Base-by-base conservation (phyloP, 1,140 invertebrate genomes). In the Muscidifurax raptorellus region DNA sequence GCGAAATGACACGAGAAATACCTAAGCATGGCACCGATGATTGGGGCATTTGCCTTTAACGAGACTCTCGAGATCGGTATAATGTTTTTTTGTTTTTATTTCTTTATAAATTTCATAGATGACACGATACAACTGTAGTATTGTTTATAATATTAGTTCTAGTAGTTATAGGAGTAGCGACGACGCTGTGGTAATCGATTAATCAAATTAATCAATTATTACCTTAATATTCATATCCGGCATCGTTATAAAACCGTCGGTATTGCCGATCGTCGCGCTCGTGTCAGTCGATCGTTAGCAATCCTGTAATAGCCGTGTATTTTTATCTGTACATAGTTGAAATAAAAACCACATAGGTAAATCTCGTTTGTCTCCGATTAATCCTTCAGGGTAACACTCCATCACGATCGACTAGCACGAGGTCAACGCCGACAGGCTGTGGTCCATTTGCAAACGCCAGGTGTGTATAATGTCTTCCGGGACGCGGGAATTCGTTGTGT, bases 151-250 rank as follows among this genome's bases (percentile, higher is more conserved):
- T 66, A 47, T 78, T 80, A 71, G 47, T 59, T 22, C 67, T 80
- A 71, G 44, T 27, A 69, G 66, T 80, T 40, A 71, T 80, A 80
- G 66, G 67, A 80, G 27, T 80, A 71, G 67, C 32, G 13, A 80
- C 64, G 52, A n/a, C 52, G 18, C 25, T 2, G 66, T 71, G 28
- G 30, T 28, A 80, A 80, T 80, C 22, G 67, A 80, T 80, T 69
- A 80, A 80, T 80, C 40, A 80, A 47, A 71, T 80, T 80, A 80
- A 80, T 80, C 44, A 80, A 80, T 80, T 71, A 80, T 80, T 71
- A 66, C 10, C 44, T 80, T 71, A 71, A 40, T 80, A 15, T 52
- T 71, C 66, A 71, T 47, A 5, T 18, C 79, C 79, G 47, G 71
- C 67, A 82, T 82, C 47, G 40, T 71, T 74, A 82, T 75, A 82